Evolutionary conservation across 2,888 invertebrate genomes (phyloP).

Genomic region (Lepeophtheirus nordmannii): DNA sequence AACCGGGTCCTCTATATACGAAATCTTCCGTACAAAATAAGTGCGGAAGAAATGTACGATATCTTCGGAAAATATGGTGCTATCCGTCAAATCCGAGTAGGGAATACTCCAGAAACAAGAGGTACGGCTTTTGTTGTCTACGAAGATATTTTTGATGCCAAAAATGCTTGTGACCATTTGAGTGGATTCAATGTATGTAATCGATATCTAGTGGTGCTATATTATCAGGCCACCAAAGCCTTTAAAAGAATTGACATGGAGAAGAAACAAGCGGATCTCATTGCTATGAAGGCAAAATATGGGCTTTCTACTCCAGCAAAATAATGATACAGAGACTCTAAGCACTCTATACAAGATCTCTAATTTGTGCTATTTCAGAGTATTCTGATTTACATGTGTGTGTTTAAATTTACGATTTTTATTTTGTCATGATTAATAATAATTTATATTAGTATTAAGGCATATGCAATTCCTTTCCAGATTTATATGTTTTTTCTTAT

Average conservation of each 20-base stretch:
- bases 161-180: constrained; percentile 97
- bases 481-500: no score
- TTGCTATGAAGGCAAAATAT: constrained; percentile 87
- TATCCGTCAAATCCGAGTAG: constrained; percentile 93
- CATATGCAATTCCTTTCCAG: background rate
- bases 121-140: constrained; percentile 99
- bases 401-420: background rate
- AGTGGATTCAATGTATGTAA: constrained; percentile 99
- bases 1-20: constrained; percentile 89
- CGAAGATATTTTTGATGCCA: constrained; percentile 99
- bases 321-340: background rate
- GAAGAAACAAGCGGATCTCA: constrained; percentile 87
- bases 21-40: constrained; percentile 97
- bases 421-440: background rate
- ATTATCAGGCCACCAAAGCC: constrained; percentile 88
- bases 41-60: constrained; percentile 99
- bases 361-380: no score
- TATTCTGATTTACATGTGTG: no score
- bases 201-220: constrained; percentile 92
- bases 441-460: background rate
- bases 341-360: background rate
- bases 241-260: constrained; percentile 88
- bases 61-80: constrained; percentile 99
- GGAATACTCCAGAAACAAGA: constrained; percentile 90
- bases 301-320: constrained; percentile 44